A percentile compares a stretch with the other conserved stretches of the same genome.
phyloP scores from a whole-genome alignment of 35 echinoderm and acorn worm genomes.

The Anneissia japonica region DNA sequence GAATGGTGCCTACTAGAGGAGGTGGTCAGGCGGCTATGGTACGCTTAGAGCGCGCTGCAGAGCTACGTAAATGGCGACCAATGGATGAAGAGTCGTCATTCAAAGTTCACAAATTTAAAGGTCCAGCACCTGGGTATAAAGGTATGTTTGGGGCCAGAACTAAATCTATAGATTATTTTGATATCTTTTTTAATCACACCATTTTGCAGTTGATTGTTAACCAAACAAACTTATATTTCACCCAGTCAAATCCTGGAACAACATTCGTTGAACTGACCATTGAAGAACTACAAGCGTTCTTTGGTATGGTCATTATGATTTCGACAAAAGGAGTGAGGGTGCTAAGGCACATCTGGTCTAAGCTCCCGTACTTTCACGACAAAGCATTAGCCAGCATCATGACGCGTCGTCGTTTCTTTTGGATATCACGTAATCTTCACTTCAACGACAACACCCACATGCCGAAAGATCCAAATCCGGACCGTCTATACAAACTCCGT shows the following conservation, averaged over 20 bases:
- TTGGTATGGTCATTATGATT: conserved; percentile 3
- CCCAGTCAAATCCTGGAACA: background rate
- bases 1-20: background rate
- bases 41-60: background rate
- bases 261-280: background rate
- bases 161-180: background rate
- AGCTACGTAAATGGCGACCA: background rate
- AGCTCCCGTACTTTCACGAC: background rate
- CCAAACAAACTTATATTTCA: background rate
- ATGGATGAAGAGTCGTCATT: background rate
- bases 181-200: background rate
- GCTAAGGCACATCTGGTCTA: background rate
- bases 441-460: background rate
- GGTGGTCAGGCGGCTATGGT: background rate
- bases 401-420: background rate
- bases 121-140: background rate
- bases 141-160: background rate
- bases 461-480: background rate
- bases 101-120: background rate
- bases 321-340: background rate
- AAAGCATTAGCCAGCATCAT: background rate
- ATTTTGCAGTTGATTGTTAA: background rate
- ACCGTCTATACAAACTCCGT: background rate
- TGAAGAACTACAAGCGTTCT: background rate
- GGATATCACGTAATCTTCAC: background rate